A percentile compares a stretch with the other conserved stretches of the same genome.
phyloP scores from a whole-genome alignment of 2,888 invertebrate species.

The Drosophila macrospina region DNA sequence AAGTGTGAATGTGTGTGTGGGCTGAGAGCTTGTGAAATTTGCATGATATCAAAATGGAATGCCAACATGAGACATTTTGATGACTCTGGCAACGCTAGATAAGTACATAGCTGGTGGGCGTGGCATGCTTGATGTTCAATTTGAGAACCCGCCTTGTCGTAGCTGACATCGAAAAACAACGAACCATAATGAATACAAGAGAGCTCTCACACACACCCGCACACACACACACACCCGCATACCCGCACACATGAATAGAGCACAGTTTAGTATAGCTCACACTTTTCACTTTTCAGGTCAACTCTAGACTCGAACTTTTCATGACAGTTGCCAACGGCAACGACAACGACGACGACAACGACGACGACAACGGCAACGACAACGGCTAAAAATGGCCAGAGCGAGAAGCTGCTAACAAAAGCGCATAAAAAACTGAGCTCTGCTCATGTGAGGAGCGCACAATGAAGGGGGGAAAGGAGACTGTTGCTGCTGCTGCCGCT shows the following conservation, averaged over 20 bases:
- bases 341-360: slow-evolving; percentile 43
- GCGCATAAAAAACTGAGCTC: slow-evolving; percentile 74
- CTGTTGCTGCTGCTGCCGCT: slow-evolving; percentile 5
- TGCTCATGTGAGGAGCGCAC: slow-evolving; percentile 37
- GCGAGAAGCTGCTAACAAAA: slow-evolving; percentile 68
- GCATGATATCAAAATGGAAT: slow-evolving; percentile 30
- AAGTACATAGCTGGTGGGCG: slow-evolving; percentile 28
- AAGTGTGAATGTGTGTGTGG: slow-evolving; percentile 1
- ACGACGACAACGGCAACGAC: slow-evolving; percentile 42
- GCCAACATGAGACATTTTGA: slow-evolving; percentile 37
- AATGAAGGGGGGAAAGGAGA: background rate
- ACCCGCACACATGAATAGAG: slow-evolving; percentile 9
- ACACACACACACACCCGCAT: slow-evolving; percentile 30
- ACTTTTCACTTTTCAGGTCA: slow-evolving; percentile 70
- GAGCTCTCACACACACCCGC: slow-evolving; percentile 12
- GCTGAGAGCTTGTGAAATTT: slow-evolving; percentile 40
- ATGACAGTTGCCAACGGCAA: slow-evolving; percentile 72
- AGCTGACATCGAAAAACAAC: slow-evolving; percentile 19
- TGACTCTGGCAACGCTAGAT: slow-evolving; percentile 30
- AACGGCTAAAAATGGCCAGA: slow-evolving; percentile 38
- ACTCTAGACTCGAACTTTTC: slow-evolving; percentile 74
- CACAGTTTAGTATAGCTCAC: slow-evolving; percentile 22
- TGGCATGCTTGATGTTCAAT: slow-evolving; percentile 53
- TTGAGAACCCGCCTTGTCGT: slow-evolving; percentile 32
- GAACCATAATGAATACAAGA: slow-evolving; percentile 44